Percentiles rank a stretch among this genome's conserved stretches.
phyloP scores from a whole-genome alignment of 2,113 vertebrate species.

The Asarcornis scutulata region DNA sequence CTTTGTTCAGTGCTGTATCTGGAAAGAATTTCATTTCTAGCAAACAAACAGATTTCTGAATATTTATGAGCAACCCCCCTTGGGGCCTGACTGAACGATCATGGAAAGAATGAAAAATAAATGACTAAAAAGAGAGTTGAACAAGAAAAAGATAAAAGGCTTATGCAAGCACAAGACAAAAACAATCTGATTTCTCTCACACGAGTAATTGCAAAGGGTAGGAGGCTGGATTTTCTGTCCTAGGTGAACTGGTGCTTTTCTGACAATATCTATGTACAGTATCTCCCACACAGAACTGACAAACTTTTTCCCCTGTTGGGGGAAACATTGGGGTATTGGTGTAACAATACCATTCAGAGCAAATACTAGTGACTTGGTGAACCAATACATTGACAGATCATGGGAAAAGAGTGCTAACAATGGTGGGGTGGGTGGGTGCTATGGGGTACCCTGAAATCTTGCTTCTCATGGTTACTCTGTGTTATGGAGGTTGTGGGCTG shows the following conservation, averaged over 20 bases:
- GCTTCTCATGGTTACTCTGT: background rate
- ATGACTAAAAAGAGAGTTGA: background rate
- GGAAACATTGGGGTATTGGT: too few relatives aligned
- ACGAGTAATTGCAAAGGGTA: background rate
- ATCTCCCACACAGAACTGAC: background rate
- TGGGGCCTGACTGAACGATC: background rate
- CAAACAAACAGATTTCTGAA: background rate
- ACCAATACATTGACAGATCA: background rate
- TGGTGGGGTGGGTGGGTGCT: background rate
- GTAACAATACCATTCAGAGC: background rate
- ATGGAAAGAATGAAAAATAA: background rate
- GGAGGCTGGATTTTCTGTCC: background rate
- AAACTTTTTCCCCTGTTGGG: background rate
- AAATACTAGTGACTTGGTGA: background rate
- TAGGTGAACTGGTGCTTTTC: background rate
- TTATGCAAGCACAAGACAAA: background rate
- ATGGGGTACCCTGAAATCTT: background rate
- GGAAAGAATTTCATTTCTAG: background rate
- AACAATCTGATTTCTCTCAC: background rate
- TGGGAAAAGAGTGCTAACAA: background rate
- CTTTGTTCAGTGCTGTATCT: background rate
- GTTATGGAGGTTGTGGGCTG: background rate
- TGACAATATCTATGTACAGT: background rate
- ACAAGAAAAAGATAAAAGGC: background rate
- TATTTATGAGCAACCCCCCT: background rate